Evolutionary conservation across 2,888 invertebrate species (phyloP).

Genomic region (Crioceris asparagi): DNA sequence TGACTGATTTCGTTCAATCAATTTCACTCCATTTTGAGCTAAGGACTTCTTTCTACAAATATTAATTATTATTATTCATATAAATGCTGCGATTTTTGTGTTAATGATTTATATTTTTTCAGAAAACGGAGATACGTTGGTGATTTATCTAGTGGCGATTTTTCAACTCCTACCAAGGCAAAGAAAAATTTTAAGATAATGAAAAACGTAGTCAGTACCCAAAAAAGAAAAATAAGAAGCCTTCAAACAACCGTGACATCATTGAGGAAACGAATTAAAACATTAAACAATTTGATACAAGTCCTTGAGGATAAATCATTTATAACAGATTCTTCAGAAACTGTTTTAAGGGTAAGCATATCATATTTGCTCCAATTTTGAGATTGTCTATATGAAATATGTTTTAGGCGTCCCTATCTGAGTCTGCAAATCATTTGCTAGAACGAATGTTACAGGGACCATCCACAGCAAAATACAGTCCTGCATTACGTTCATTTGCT

Average conservation of each 20-base stretch:
- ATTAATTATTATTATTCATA: too few relatives aligned
- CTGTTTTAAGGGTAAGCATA: constrained; percentile 4
- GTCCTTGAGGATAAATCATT: constrained; percentile 3
- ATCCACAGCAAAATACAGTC: constrained; percentile 7
- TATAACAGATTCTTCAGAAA: constrained; percentile 5
- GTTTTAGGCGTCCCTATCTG: constrained; percentile 10
- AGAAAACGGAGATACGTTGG: not conserved
- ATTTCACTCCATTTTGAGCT: too few relatives aligned
- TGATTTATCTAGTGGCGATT: not conserved
- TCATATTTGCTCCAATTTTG: not conserved
- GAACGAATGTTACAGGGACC: constrained; percentile 7
- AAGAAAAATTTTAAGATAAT: not conserved
- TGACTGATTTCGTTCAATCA: too few relatives aligned
- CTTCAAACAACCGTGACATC: not conserved
- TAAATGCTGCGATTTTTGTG: too few relatives aligned
- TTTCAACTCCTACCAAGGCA: not conserved
- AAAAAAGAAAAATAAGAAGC: not conserved
- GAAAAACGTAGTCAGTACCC: not conserved
- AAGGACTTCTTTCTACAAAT: too few relatives aligned
- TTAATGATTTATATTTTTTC: too few relatives aligned
- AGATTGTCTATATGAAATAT: not conserved
- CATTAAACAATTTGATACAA: constrained; percentile 1
- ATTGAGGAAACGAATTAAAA: not conserved
- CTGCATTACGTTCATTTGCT: constrained; percentile 11
- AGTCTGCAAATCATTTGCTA: constrained; percentile 4